Conservation (phyloP, 2,113 vertebrate species). For the Dryoscopus gambensis region DNA sequence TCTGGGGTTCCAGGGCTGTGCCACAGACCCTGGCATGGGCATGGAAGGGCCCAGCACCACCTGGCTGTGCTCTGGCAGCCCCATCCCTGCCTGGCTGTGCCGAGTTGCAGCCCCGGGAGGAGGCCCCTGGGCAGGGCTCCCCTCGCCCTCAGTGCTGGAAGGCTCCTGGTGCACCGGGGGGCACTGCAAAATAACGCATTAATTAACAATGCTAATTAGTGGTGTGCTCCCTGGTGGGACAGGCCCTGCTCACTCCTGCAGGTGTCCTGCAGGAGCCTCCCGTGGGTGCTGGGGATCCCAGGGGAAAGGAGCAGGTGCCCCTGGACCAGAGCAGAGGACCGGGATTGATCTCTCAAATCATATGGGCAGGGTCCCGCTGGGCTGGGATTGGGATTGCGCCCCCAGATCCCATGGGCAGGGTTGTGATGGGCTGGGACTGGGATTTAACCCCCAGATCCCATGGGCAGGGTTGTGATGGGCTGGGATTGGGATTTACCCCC, state of each 20-base stretch:
- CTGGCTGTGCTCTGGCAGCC: neutral
- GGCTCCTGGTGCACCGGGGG: neutral
- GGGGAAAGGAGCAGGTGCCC: neutral
- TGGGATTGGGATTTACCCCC: neutral
- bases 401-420: neutral
- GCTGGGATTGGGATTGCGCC: neutral
- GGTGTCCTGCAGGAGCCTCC: neutral
- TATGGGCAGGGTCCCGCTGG: rapidly evolving
- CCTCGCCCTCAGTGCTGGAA: neutral
- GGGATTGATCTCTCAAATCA: neutral
- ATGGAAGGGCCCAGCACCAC: rapidly evolving
- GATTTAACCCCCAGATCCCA: no score
- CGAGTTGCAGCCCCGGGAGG: neutral
- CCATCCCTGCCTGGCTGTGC: neutral
- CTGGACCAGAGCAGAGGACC: neutral
- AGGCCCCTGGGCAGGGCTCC: neutral
- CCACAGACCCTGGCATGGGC: neutral
- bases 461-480: neutral
- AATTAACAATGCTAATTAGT: slow-evolving; percentile 27
- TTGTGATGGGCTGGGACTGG: no score
- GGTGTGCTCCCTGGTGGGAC: neutral
- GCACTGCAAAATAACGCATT: slow-evolving; percentile 11
- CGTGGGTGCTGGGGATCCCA: rapidly evolving
- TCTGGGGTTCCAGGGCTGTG: rapidly evolving
- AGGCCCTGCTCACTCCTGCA: rapidly evolving